Base-by-base conservation (phyloP, 2,797 vertebrate genomes). In the Pseudochromis fuscus region DNA sequence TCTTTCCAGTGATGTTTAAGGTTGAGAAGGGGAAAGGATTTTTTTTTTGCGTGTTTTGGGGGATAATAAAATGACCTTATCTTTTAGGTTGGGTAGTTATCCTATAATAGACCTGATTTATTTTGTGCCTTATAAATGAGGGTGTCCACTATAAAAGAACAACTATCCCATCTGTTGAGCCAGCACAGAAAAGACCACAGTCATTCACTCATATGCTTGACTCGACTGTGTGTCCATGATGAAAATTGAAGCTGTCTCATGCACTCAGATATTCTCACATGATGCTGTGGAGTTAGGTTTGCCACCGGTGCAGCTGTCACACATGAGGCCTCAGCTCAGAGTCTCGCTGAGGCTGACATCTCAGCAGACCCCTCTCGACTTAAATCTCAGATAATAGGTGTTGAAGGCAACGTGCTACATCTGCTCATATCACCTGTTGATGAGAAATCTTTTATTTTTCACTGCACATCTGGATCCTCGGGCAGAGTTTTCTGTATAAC, bases 141-240 rank as follows among this genome's bases (percentile, higher is more conserved):
- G 2, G 1, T 64, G n/a, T 30, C 2, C 49, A 31, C 12, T 33
- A 42, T 5, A 56, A 23, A 55, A 35, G 16, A 51, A 64, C 6
- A 55, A 55, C 38, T 31, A 51, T 33, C 53, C 33, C 23, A 18
- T 45, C 35, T 8, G 11, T 4, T 44, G 27, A 65, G 30, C 30
- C 51, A 10, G 24, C 37, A 66, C 35, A 61, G 45, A 63, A 45
- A 52, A 35, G 13, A 12, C 69, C 27, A 55, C 2, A 9, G 38
- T 46, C 57, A 57, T 8, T 66, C 51, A 60, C 37, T 67, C 63
- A 64, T 40, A 46, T 67, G 76, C 67, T 68, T 38, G 40, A 75
- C 62, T 75, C 52, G 28, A 52, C 24, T 35, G 51, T 66, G 65
- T 61, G 37, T 56, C 53, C 45, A 24, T 35, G 55, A 62, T 42